Base-by-base conservation (phyloP, 2,888 invertebrate species). In the Lucinisca nassula region DNA sequence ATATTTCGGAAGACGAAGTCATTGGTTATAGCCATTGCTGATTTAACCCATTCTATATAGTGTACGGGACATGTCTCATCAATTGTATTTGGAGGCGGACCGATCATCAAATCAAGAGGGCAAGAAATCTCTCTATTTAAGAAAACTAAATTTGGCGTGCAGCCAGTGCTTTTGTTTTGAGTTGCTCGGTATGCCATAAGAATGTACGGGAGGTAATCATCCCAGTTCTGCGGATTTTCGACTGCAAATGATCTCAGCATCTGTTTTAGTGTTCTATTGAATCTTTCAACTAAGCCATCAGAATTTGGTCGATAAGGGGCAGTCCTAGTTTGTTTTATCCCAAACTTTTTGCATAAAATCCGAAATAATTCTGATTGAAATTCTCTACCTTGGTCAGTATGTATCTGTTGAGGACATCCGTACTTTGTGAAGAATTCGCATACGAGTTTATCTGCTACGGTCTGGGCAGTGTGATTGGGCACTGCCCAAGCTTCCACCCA, bases 161-260 rank as follows among this genome's bases (percentile, higher is more conserved):
- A 81, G 14, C 76, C 61, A 1, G 89, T 91, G 37, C 45, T 58
- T 24, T 82, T 74, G 51, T 87, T 88, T 6, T 24, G 35, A 12
- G 87, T 61, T n/a, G 84, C 21, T 14, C 84, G 61, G 55, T 89
- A 89, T 21, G 91, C 91, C 38, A 80, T 61, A 17, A 67, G 24
- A 24, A 86, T 24, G 79, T 67, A 82, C 0, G 85, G 85, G 17
- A 89, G 45, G 35, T 84, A 76, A 35, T 81, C 76, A 49, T 88
- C 91, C 90, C 88, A 91, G 37, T 85, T 84, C 14, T 45, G 45
- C 12, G 40, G 84, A 70, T 85, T 79, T 51, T 85, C 73, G 37
- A 21, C 38, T 32, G 58, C 55, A 21, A 37, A 37, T 12, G 14
- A n/a, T 12, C 24, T 24, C 0, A 77, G 38, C 51, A 58, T 77